Evolutionary conservation across 1,140 invertebrate species (phyloP), one percentile per base, ranked within the genome.

Genomic region (Lasioglossum albipes): DNA sequence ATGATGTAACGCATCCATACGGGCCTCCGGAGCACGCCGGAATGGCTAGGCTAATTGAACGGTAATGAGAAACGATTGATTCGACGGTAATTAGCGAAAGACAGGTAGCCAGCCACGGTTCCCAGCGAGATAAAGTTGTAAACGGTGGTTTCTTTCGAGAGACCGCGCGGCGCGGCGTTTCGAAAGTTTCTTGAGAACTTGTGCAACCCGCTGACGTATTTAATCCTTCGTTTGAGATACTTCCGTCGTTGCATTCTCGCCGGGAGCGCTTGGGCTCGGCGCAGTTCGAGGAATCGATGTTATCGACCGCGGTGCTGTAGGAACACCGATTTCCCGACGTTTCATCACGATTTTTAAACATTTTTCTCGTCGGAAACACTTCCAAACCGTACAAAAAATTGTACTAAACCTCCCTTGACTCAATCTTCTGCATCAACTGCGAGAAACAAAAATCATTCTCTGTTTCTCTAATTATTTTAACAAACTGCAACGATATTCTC

Each of bases 1-100:
- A n/a, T 54, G 75, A 78, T 22, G 76, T 36, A 73, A 79, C 36
- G 13, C 31, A 64, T 72, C 52, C 59, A 27, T 42, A 64, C 16
- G 16, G 20, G 54, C 71, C 45, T 1, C 45, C 45, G 10, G 18
- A 10, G 18, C 42, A 62, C 45, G 36, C 16, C 45, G 67, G 31
- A 54, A 36, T 4, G 54, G 57, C 18, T 0, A 59, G 20, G 36
- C 31, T 36, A 36, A 71, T 77, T 71, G 16, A 41, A 62, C 42
- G 7, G 13, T 13, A 76, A 69, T 59, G 45, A 3, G 27, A 22
- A 7, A 45, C 27, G 41, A 70, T 70, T 49, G 31, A 31, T 16
- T 18, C 10, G 66, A 18, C 27, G 59, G 7, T 42, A 42, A 68
- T 61, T 36, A n/a, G 57, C 10, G 20, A 59, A 59, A 59, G 9